These are phyloP conservation scores for Mythimna vitellina DNA, from an alignment of 2,888 invertebrate genomes.

Conservation along the genomic window DNA sequence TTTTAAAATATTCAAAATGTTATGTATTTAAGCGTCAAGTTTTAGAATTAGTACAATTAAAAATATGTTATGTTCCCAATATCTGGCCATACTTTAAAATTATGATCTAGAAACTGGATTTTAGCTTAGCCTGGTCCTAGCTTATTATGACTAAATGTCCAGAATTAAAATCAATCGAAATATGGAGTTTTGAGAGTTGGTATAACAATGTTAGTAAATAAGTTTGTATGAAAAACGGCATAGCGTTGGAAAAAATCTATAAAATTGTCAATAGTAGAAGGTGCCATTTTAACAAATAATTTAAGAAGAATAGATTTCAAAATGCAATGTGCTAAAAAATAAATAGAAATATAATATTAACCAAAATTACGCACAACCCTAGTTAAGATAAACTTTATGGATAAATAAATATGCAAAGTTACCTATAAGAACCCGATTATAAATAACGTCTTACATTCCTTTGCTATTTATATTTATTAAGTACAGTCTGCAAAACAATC, in stretches of 20 bases:
- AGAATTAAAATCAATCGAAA: not conserved
- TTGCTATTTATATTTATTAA: slow-evolving; percentile 39
- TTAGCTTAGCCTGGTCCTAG: not conserved
- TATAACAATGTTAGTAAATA: not conserved
- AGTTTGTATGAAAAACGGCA: not conserved
- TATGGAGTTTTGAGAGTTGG: not conserved
- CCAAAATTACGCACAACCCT: slow-evolving; percentile 10
- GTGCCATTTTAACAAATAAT: slow-evolving; percentile 2
- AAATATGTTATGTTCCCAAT: slow-evolving; percentile 23
- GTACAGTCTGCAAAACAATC: slow-evolving; percentile 50
- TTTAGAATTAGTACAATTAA: slow-evolving; percentile 46
- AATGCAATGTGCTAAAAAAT: not conserved
- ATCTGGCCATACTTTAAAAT: slow-evolving; percentile 52
- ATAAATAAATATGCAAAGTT: not conserved
- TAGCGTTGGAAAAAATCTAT: not conserved
- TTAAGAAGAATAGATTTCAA: not conserved
- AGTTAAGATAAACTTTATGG: not conserved
- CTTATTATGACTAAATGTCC: not conserved
- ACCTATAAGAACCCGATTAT: slow-evolving; percentile 3
- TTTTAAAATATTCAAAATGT: slow-evolving; percentile 19
- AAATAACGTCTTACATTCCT: slow-evolving; percentile 60
- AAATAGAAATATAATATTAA: not conserved
- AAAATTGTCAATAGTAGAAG: not conserved
- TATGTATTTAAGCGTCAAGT: slow-evolving; percentile 41
- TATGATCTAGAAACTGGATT: slow-evolving; percentile 25